Evolutionary conservation across 2,888 invertebrate species (phyloP), one percentile per base, ranked within the genome.

Genomic region (Exephanes ischioxanthus): DNA sequence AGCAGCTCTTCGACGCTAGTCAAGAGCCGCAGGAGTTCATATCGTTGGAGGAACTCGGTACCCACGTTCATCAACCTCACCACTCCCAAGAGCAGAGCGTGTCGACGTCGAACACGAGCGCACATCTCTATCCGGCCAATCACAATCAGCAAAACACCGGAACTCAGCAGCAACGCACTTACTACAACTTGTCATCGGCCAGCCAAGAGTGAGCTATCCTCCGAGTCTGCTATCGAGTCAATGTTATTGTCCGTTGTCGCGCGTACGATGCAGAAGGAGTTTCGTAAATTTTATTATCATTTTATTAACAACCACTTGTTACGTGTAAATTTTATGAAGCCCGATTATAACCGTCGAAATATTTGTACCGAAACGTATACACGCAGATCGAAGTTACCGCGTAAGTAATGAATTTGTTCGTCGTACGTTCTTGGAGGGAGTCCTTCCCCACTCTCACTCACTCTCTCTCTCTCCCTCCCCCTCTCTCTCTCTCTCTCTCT

Each of bases 21-120:
- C 92, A 93, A 72, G 91, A 93, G 66, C 87, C 92, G n/a, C 92
- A 90, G 79, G 93, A 93, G 63, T 91, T 91, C 76, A 90, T 93
- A 51, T 90, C 92, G 7, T 85, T 93, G 80, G 93, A 93, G 58
- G 93, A 92, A 75, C 88, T 93, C 3, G 89, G 91, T 4, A 91
- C 93, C 33, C 88, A 90, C 4, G 70, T 90, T 19, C 90, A 89
- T 30, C 90, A 89, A 45, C 83, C 89, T 14, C 88, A 89, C n/a
- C 86, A 68, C 4, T 86, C 87, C n/a, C 89, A 88, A 58, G 78
- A 86, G 6, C 89, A 88, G 22, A 75, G 87, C 68, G 82, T 88
- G 3, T 85, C 87, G 14, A 85, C 86, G 7, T 88, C 87, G 19
- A 79, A 80, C 33, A 87, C 88, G 14, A 87, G 78, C 80, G 77